Conservation (phyloP, 2,888 invertebrate species). For the Leptopilina drosophilae region DNA sequence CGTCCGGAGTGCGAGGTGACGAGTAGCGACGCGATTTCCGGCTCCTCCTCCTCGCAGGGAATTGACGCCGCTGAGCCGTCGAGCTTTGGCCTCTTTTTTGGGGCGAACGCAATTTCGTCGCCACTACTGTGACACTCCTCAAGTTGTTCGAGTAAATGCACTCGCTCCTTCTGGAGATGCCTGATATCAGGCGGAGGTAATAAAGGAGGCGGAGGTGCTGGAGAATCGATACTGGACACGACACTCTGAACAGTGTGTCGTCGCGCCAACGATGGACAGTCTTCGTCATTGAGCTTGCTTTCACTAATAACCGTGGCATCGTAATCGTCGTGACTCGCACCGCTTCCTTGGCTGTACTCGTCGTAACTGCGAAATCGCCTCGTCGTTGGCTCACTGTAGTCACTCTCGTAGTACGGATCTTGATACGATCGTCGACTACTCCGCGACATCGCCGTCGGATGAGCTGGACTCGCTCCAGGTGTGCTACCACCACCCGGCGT, state of each 20-base stretch:
- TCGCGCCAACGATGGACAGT: constrained; percentile 76
- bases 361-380: constrained; percentile 83
- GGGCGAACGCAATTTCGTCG: constrained; percentile 81
- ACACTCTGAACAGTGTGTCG: constrained; percentile 79
- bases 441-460: constrained; percentile 79
- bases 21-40: constrained; percentile 73
- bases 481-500: constrained; percentile 75
- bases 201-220: constrained; percentile 68
- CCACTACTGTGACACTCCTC: constrained; percentile 86
- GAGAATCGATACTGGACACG: constrained; percentile 66
- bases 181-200: constrained; percentile 81
- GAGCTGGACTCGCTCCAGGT: constrained; percentile 77
- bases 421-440: constrained; percentile 74
- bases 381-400: constrained; percentile 71
- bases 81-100: constrained; percentile 83
- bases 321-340: constrained; percentile 82
- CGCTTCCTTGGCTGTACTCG: constrained; percentile 86
- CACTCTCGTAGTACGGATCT: constrained; percentile 74
- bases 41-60: constrained; percentile 73
- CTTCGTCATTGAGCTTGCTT: constrained; percentile 74
- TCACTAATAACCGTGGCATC: constrained; percentile 70
- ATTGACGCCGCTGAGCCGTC: constrained; percentile 77
- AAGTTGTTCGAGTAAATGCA: constrained; percentile 84
- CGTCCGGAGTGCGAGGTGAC: constrained; percentile 74
- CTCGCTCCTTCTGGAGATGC: constrained; percentile 84